Evolutionary conservation across 2,797 vertebrate genomes (phyloP).

Genomic region (Phalanger gymnotis): DNA sequence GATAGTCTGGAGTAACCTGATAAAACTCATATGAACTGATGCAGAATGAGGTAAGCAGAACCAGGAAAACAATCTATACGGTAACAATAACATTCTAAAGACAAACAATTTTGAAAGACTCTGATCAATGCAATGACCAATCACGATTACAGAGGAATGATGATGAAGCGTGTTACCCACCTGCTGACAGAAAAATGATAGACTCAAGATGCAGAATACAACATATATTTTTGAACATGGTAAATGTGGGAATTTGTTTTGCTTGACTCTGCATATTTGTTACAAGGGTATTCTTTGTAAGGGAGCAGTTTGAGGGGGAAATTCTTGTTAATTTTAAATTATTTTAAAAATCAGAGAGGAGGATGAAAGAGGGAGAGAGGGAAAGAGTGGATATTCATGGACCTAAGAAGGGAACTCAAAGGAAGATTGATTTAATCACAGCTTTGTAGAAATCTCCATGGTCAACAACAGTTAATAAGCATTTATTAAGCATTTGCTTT

Average conservation of each 20-base stretch:
- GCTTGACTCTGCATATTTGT: not conserved
- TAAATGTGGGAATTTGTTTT: not conserved
- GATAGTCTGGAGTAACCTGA: not conserved
- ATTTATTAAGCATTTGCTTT: not conserved
- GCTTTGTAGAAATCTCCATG: not conserved
- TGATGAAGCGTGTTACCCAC: not conserved
- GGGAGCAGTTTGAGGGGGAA: too few species aligned
- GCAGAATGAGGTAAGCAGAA: not conserved
- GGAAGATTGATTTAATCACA: not conserved
- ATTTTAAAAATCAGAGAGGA: not conserved
- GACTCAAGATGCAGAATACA: not conserved
- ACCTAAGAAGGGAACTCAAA: not conserved
- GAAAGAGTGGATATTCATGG: not conserved
- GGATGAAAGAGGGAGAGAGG: not conserved
- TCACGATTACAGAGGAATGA: not conserved
- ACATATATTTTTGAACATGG: not conserved
- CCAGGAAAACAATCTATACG: not conserved
- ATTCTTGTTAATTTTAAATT: not conserved
- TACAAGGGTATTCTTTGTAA: not conserved
- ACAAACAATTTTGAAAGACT: not conserved
- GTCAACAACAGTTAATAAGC: not conserved
- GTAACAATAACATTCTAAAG: not conserved
- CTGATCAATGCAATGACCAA: not conserved
- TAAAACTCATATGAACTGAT: not conserved
- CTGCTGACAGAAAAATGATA: not conserved